A percentile compares a stretch with the other conserved stretches of the same genome.
Conservation (phyloP, 1,140 invertebrate genomes). For the Lycorma delicatula region DNA sequence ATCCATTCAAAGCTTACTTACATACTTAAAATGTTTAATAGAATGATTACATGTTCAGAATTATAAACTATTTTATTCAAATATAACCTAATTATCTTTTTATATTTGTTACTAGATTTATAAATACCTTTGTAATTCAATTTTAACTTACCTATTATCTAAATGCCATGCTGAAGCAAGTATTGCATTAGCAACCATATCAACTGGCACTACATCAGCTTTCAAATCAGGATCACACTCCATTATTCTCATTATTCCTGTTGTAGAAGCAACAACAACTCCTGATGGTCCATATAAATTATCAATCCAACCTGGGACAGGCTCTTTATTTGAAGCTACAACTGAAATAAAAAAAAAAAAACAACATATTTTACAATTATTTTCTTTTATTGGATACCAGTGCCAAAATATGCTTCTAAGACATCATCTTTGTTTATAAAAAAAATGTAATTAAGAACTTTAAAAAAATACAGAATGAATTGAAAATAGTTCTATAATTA, state of each 20-base stretch:
- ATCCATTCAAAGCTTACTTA: no score
- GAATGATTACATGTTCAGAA: no score
- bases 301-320: conserved; percentile 69
- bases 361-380: neutral
- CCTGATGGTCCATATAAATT: conserved; percentile 74
- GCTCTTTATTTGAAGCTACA: conserved; percentile 70
- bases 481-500: no score
- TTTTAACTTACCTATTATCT: conserved; percentile 6
- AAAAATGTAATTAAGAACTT: neutral
- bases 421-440: neutral
- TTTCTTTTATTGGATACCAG: neutral
- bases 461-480: no score
- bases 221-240: conserved; percentile 26
- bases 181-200: conserved; percentile 72
- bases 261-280: conserved; percentile 43
- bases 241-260: conserved; percentile 57
- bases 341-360: conserved; percentile 44
- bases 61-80: no score
- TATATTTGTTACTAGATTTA: no score
- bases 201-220: conserved; percentile 80
- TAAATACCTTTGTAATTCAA: no score
- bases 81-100: no score
- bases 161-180: conserved; percentile 61
- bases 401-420: neutral
- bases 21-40: no score